These are phyloP conservation scores for Sebastes hopkinsi DNA, from an alignment of 2,797 vertebrate genomes.

Conservation along the genomic window DNA sequence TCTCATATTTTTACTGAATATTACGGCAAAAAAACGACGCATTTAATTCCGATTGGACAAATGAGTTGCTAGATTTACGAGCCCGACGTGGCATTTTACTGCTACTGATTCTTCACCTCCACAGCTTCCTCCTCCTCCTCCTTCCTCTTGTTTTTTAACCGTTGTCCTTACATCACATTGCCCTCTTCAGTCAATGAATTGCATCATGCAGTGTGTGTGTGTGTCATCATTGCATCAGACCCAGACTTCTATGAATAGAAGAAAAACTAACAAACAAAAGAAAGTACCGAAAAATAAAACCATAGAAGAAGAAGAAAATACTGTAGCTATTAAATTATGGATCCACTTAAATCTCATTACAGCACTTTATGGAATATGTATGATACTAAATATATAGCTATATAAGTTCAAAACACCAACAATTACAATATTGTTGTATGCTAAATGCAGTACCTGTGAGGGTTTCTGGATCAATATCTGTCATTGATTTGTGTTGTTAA, in stretches of 20 bases:
- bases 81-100: too few species aligned
- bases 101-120: neutral
- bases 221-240: slow-evolving; percentile 41
- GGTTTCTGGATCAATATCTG: too few species aligned
- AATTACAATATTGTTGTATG: too few species aligned
- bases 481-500: too few species aligned
- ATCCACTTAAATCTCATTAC: neutral
- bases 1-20: too few species aligned
- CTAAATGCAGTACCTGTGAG: too few species aligned
- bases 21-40: too few species aligned
- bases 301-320: neutral
- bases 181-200: slow-evolving; percentile 64
- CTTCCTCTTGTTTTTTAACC: neutral
- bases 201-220: slow-evolving; percentile 54
- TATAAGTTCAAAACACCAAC: too few species aligned
- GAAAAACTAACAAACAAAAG: slow-evolving; percentile 29
- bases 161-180: slow-evolving; percentile 45
- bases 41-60: too few species aligned
- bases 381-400: too few species aligned
- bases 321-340: neutral
- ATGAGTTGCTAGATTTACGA: too few species aligned
- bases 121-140: neutral
- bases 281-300: neutral
- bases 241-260: slow-evolving; percentile 59
- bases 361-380: neutral